phyloP scores from a whole-genome alignment of 2,797 vertebrate species.

The Podargus strigoides region DNA sequence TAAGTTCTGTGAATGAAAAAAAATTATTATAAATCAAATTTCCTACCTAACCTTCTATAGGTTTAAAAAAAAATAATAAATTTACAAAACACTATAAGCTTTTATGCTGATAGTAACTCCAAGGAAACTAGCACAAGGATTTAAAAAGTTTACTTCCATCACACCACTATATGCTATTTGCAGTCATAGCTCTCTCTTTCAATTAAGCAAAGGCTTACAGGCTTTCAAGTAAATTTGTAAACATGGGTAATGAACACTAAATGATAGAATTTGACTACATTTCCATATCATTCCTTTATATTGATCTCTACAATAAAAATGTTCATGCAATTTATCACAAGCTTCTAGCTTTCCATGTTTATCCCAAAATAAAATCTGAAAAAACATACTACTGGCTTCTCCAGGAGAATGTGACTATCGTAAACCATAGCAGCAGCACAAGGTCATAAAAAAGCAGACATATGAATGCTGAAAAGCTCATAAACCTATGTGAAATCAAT shows the following conservation, averaged over 20 bases:
- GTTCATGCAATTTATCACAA: not conserved
- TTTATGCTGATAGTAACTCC: not conserved
- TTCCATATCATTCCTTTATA: not conserved
- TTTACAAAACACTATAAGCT: not conserved
- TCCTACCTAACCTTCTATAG: not conserved
- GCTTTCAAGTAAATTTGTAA: not conserved
- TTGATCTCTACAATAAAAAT: not conserved
- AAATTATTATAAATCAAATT: not conserved
- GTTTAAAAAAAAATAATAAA: not conserved
- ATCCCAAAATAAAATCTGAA: not conserved
- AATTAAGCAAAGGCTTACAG: not conserved
- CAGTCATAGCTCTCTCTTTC: not conserved
- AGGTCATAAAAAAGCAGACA: not conserved
- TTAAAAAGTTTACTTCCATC: not conserved
- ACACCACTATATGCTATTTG: not conserved
- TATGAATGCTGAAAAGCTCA: not conserved
- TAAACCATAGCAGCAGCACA: not conserved
- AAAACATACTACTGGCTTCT: not conserved
- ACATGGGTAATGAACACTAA: not conserved
- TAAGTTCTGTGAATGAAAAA: not conserved
- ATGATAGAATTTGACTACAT: not conserved
- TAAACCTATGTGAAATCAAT: not conserved
- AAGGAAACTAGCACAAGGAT: not conserved
- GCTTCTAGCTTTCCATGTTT: not conserved
- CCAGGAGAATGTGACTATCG: not conserved